Percentiles rank a stretch among this genome's conserved stretches.
Conservation (phyloP, 2,113 vertebrate species). For the Salminus brasiliensis region DNA sequence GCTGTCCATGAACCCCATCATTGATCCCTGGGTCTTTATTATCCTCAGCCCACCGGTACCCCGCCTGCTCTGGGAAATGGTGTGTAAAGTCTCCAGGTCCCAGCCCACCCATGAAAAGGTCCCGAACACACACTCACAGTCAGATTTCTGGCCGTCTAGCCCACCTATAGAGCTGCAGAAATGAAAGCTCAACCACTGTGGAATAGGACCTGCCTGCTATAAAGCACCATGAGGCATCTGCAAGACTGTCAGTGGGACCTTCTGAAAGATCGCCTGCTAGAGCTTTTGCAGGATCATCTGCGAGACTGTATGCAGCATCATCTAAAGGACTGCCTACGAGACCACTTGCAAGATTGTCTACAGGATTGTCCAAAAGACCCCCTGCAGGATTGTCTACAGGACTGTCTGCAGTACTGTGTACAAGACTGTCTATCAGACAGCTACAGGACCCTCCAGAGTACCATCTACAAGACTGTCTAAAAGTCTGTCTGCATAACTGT, state of each 20-base stretch:
- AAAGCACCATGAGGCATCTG: not conserved
- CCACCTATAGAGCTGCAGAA: not conserved
- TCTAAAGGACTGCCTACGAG: no score
- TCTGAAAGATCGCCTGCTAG: no score
- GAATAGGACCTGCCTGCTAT: not conserved
- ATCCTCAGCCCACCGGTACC: not conserved
- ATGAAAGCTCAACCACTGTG: not conserved
- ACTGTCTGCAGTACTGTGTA: no score
- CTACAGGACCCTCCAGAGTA: no score
- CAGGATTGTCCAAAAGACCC: no score
- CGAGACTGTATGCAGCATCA: no score
- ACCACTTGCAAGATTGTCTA: no score
- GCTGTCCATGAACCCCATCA: slow-evolving; percentile 5
- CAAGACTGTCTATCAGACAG: no score
- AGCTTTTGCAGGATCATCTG: no score
- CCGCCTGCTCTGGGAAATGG: not conserved
- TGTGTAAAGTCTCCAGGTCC: not conserved
- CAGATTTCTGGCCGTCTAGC: not conserved
- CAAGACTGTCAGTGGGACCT: no score
- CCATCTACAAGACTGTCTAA: no score
- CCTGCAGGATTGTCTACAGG: no score
- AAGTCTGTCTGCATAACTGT: not conserved
- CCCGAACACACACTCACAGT: not conserved
- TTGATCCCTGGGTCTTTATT: not conserved
- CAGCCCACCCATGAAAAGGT: not conserved